Percentiles rank a stretch among this genome's conserved stretches.
phyloP scores from a whole-genome alignment of 2,797 vertebrate species.

The Hemitrygon akajei region DNA sequence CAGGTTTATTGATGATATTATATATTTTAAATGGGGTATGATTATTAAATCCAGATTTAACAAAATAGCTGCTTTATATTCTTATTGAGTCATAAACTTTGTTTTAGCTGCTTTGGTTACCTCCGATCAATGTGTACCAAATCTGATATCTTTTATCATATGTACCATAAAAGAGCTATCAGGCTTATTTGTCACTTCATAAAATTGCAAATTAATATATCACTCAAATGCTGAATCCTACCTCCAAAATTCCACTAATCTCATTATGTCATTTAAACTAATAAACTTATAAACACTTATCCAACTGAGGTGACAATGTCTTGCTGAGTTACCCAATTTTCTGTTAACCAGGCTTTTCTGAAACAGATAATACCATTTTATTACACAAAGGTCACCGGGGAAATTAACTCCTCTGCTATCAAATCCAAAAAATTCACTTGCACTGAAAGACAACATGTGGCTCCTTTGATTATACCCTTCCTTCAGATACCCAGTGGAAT shows the following conservation, averaged over 20 bases:
- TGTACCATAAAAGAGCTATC: constrained; percentile 43
- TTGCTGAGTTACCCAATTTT: constrained; percentile 78
- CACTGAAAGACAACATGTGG: constrained; percentile 66
- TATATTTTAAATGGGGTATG: background rate
- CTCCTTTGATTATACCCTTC: constrained; percentile 78
- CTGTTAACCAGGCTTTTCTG: constrained; percentile 69
- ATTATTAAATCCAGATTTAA: background rate
- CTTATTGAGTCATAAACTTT: constrained; percentile 45
- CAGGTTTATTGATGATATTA: background rate
- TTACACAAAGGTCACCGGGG: constrained; percentile 85
- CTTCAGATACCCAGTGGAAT: constrained; percentile 65
- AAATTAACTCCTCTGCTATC: constrained; percentile 87
- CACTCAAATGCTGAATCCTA: constrained; percentile 47
- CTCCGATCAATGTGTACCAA: constrained; percentile 29
- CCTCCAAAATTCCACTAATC: constrained; percentile 54
- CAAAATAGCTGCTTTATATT: constrained; percentile 15
- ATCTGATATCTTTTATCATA: constrained; percentile 49
- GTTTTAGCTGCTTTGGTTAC: constrained; percentile 50
- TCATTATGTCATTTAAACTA: constrained; percentile 83
- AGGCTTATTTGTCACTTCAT: constrained; percentile 10
- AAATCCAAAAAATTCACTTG: constrained; percentile 71
- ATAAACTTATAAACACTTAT: constrained; percentile 68
- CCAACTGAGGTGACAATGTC: constrained; percentile 66
- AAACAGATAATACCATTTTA: constrained; percentile 84
- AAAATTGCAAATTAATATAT: background rate